Evolutionary conservation across 2,888 invertebrate species (phyloP).

Genomic region (Julus scandinavius): DNA sequence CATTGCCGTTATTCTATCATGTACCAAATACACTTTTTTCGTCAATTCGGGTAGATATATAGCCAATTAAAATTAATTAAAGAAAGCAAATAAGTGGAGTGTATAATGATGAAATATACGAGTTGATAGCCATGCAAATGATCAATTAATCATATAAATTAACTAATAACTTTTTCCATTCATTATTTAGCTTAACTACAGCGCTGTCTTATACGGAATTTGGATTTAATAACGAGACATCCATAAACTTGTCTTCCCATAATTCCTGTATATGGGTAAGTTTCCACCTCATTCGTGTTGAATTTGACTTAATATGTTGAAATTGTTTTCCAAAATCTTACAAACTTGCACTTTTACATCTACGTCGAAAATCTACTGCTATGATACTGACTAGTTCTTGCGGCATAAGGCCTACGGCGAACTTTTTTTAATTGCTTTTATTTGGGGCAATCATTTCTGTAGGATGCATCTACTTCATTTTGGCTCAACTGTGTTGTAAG

Average conservation of each 20-base stretch:
- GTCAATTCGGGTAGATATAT: too few species aligned
- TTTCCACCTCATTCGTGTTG: background rate
- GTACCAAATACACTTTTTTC: too few species aligned
- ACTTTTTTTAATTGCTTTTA: background rate
- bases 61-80: too few species aligned
- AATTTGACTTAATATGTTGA: background rate
- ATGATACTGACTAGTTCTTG: background rate
- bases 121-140: too few species aligned
- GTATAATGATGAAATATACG: too few species aligned
- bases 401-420: background rate
- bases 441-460: background rate
- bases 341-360: too few species aligned
- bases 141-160: background rate
- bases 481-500: conserved; percentile 54
- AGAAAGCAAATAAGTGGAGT: too few species aligned
- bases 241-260: background rate
- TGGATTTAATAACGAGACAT: conserved; percentile 34
- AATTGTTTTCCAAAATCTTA: background rate
- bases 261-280: conserved; percentile 45
- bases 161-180: background rate
- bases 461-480: conserved; percentile 52
- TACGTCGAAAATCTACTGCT: too few species aligned
- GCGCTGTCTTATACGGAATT: background rate
- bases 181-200: background rate
- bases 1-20: too few species aligned